Evolutionary conservation across 2,888 invertebrate species (phyloP), one percentile per base, ranked within the genome.

Genomic region (Kryphioiulus occultus): DNA sequence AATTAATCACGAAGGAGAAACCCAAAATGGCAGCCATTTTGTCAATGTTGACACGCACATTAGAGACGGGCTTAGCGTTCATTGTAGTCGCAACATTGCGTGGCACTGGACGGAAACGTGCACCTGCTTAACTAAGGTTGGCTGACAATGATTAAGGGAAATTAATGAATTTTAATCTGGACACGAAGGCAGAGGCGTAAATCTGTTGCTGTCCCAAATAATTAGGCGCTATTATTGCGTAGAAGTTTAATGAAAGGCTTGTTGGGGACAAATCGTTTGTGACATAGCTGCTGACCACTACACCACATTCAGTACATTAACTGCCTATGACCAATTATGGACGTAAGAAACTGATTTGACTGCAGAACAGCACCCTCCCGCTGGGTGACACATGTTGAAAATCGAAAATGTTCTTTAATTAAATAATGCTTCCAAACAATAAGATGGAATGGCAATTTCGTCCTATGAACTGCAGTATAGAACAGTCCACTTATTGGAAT

Each of bases 1-100:
- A 87, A 87, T 87, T 87, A 87, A 87, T 87, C 87, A 87, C 47
- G 19, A 32, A 42, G 59, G 59, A 68, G 59, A 68, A 68, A 68
- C 59, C 22, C 59, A 68, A 68, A 68, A 68, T 68, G 59, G 59
- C 59, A 68, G 59, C 59, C 59, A 68, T 68, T 68, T 68, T 68
- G 59, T 68, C 59, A 68, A 68, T 68, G 59, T 68, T 68, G 59
- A 68, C 59, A 68, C n/a, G 59, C 59, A 68, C 59, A 68, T 68
- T 68, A 68, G 59, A 68, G 22, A 68, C 22, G 9, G n/a, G 59
- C 59, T 68, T 68, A 68, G 22, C 59, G 59, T 68, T 68, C 22
- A 68, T 68, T 68, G 59, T n/a, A 68, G 59, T n/a, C 59, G 59
- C 7, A 22, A n/a, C 7, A 68, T 9, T n/a, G 59, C 59, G 59